Base-by-base conservation (phyloP, 2,888 invertebrate genomes). In the Polydrusus tereticollis region DNA sequence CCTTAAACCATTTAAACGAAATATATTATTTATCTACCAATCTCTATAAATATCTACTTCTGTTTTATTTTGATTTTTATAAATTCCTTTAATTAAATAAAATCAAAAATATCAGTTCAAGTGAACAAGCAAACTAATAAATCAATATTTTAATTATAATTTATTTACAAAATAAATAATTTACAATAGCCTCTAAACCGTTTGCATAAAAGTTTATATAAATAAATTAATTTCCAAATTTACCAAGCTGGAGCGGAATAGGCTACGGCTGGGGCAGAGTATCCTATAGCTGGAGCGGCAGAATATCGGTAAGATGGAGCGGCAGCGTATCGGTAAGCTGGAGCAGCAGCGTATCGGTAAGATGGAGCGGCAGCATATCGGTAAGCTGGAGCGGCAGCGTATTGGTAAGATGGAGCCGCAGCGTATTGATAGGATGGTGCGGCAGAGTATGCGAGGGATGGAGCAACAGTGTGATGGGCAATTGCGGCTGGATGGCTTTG, bases 391-490 rank as follows among this genome's bases (percentile, higher is more conserved):
- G 50, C 52, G 12, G 50, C 8, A 14, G 64, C 50, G 12, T 36
- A 29, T 29, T 50, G 52, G 36, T 33, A 29, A 23, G 64, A 29
- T 33, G 38, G 38, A 36, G 64, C 47, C 10, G 26, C 29, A 18
- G 66, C 66, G 18, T 79, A 76, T 20, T 76, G 73, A 20, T 79
- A 73, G 18, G 73, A 62, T 68, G 77, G 76, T 33, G 70, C 72
- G 29, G 70, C 63, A 58, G 73, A 66, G 33, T 55, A 33, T 20
- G 72, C 47, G 20, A 69, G 60, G 73, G 81, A 79, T 47, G 84
- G 83, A 69, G 80, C 16, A 10, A 78, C 77, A 63, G 79, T 10
- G 36, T 16, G 1, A 12, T 72, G 65, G 5, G 70, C 47, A 26
- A 78, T 77, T 50, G 82, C 77, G 41, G 71, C 71, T 23, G 33